phyloP scores from a whole-genome alignment of 2,888 invertebrate genomes.

The Pasiphila rectangulata region DNA sequence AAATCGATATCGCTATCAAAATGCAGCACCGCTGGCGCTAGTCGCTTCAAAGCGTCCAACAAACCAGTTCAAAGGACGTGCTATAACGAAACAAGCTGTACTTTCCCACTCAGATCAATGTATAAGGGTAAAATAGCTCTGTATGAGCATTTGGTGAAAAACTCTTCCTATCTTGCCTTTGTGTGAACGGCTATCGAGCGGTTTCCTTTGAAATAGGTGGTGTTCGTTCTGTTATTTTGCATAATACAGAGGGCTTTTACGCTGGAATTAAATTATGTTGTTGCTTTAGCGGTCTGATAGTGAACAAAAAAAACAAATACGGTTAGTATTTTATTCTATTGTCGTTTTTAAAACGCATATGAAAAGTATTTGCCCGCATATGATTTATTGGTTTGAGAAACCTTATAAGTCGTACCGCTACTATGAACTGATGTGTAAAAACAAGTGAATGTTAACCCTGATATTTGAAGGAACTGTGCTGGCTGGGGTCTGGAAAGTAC shows the following conservation, averaged over 20 bases:
- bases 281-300: neutral
- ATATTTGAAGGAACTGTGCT: too few species aligned
- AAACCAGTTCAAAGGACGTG: constrained; percentile 63
- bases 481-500: too few species aligned
- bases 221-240: constrained; percentile 26
- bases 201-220: constrained; percentile 25
- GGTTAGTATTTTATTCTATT: too few species aligned
- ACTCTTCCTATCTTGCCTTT: constrained; percentile 49
- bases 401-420: too few species aligned
- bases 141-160: constrained; percentile 52
- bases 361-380: too few species aligned
- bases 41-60: constrained; percentile 59
- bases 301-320: too few species aligned
- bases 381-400: too few species aligned
- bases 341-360: too few species aligned
- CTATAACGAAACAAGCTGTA: constrained; percentile 57
- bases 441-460: too few species aligned
- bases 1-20: constrained; percentile 74
- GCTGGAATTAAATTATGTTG: constrained; percentile 1
- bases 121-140: constrained; percentile 48
- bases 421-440: too few species aligned
- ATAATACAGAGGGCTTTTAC: constrained; percentile 18
- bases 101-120: constrained; percentile 65
- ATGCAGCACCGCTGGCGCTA: constrained; percentile 49
- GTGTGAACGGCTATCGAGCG: constrained; percentile 39